Percentiles rank a stretch among this genome's conserved stretches.
phyloP scores from a whole-genome alignment of 2,113 vertebrate species.

The Chaenocephalus aceratus region DNA sequence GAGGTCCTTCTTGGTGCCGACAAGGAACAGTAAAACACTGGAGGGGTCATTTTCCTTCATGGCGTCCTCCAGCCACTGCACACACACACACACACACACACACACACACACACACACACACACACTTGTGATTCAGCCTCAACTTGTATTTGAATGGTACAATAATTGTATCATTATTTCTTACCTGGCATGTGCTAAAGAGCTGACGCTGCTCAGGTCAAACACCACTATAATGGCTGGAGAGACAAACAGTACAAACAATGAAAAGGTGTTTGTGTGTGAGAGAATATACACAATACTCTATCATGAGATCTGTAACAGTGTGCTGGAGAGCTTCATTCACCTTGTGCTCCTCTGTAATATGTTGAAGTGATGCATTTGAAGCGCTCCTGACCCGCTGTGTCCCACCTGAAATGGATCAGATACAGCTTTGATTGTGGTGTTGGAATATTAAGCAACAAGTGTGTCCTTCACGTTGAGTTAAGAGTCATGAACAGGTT shows the following conservation, averaged over 20 bases:
- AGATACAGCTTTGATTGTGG: background rate
- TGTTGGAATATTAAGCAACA: too few species aligned
- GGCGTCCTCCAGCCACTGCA: constrained; percentile 94
- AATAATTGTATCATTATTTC: background rate
- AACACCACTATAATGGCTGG: constrained; percentile 95
- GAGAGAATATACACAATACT: background rate
- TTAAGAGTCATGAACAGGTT: too few species aligned
- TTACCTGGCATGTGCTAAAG: constrained; percentile 91
- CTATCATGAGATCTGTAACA: background rate
- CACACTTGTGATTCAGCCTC: background rate
- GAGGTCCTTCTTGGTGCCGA: constrained; percentile 97
- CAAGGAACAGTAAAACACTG: constrained; percentile 93
- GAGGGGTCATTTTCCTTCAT: constrained; percentile 96
- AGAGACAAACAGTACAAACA: constrained; percentile 23
- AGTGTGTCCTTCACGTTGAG: too few species aligned
- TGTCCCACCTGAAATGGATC: constrained; percentile 90
- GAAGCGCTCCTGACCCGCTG: constrained; percentile 95
- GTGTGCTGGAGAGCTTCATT: background rate
- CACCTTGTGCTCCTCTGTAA: constrained; percentile 97
- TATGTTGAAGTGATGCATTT: constrained; percentile 98
- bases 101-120: background rate
- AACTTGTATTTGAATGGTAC: background rate
- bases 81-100: too few species aligned
- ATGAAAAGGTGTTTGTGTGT: background rate
- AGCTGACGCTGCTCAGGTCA: constrained; percentile 89